Evolutionary conservation across 2,888 invertebrate genomes (phyloP).

Genomic region (Stegana nigrithorax): DNA sequence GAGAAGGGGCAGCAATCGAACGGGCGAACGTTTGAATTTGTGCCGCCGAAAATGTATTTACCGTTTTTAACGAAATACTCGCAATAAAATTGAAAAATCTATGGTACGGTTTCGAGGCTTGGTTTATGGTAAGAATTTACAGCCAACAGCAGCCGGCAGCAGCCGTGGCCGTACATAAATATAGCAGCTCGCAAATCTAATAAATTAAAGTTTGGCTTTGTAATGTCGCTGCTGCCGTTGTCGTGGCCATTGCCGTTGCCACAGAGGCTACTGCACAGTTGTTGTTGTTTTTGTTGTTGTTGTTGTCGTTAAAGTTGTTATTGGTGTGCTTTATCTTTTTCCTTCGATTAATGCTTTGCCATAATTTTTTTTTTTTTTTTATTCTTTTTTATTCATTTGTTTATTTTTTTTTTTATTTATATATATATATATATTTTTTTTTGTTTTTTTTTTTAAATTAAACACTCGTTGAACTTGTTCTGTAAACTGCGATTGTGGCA

Average conservation of each 20-base stretch:
- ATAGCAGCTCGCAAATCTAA: not conserved
- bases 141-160: conserved; percentile 23
- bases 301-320: not conserved
- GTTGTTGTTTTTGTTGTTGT: not conserved
- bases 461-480: conserved; percentile 15
- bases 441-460: not conserved
- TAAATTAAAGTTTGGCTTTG: not conserved
- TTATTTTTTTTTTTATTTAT: conserved; percentile 22
- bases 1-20: too few species aligned
- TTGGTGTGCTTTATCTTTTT: too few species aligned
- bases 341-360: conserved; percentile 4
- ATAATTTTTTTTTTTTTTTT: not conserved
- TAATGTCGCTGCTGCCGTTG: not conserved
- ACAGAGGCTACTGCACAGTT: too few species aligned
- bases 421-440: not conserved
- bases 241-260: too few species aligned
- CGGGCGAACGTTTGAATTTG: not conserved
- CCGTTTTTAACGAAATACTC: conserved; percentile 5
- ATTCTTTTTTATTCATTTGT: conserved; percentile 23
- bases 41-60: not conserved
- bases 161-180: conserved; percentile 5
- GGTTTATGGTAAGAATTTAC: conserved; percentile 30
- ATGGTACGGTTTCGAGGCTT: conserved; percentile 16
- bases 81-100: conserved; percentile 8
- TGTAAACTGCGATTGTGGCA: not conserved